Evolutionary conservation across 2,888 invertebrate species (phyloP).

Genomic region (Zygothrica quintamaculata): DNA sequence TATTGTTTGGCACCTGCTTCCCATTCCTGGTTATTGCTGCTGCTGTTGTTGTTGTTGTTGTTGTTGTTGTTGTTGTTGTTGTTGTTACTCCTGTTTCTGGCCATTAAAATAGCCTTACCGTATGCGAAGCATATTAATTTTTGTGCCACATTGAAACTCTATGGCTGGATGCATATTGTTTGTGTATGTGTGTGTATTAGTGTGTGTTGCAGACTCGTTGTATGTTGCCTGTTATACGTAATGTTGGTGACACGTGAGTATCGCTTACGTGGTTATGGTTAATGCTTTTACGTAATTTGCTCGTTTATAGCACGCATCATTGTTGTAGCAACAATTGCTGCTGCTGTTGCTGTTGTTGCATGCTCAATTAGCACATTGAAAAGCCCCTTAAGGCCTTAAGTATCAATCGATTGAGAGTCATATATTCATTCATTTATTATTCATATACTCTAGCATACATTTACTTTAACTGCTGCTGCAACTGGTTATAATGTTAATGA

Average conservation of each 20-base stretch:
- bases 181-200: no score
- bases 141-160: conserved; percentile 49
- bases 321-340: conserved; percentile 38
- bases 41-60: conserved; percentile 29
- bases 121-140: conserved; percentile 74
- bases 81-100: conserved; percentile 45
- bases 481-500: conserved; percentile 15
- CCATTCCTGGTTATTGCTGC: conserved; percentile 28
- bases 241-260: conserved; percentile 73
- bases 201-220: conserved; percentile 22
- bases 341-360: conserved; percentile 34
- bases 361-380: conserved; percentile 49
- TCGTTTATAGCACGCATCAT: conserved; percentile 61
- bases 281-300: conserved; percentile 75
- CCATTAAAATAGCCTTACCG: conserved; percentile 63
- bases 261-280: conserved; percentile 70
- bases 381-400: conserved; percentile 37
- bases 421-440: conserved; percentile 35
- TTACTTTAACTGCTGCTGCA: conserved; percentile 22
- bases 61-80: conserved; percentile 8
- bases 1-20: conserved; percentile 61
- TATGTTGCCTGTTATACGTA: conserved; percentile 10
- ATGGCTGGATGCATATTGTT: neutral
- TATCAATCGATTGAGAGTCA: conserved; percentile 12
- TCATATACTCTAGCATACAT: conserved; percentile 28